A percentile compares a stretch with the other conserved stretches of the same genome.
These are phyloP conservation scores for Bruchidius siliquastri DNA, from an alignment of 2,888 invertebrate genomes.

Conservation along the genomic window DNA sequence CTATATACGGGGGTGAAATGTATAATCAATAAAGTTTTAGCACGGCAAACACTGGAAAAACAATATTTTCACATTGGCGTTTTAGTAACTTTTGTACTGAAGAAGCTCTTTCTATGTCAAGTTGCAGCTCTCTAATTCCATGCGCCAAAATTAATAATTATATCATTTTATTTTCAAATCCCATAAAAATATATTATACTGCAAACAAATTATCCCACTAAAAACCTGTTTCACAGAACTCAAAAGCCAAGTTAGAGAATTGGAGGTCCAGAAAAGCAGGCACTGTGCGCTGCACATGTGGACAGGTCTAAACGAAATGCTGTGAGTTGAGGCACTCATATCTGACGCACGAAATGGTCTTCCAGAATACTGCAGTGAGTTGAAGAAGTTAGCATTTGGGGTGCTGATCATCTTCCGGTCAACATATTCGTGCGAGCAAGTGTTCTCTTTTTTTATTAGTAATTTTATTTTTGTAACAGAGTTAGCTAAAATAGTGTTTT, in stretches of 20 bases:
- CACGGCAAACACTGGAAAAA: too few species aligned
- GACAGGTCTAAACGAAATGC: conserved; percentile 17
- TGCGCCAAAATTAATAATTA: too few species aligned
- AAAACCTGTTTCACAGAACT: conserved; percentile 20
- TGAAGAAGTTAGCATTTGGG: conserved; percentile 33
- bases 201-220: too few species aligned
- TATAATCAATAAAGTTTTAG: too few species aligned
- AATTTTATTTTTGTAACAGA: too few species aligned
- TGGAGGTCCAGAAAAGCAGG: conserved; percentile 19
- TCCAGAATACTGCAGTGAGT: conserved; percentile 31
- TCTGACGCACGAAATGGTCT: conserved; percentile 34
- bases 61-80: too few species aligned
- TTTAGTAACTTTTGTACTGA: too few species aligned
- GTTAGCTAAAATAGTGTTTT: background rate
- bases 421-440: conserved; percentile 10
- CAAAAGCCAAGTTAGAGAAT: background rate
- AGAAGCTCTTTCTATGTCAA: too few species aligned
- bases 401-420: conserved; percentile 25
- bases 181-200: too few species aligned
- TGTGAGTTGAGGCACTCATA: conserved; percentile 29
- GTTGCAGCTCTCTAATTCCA: too few species aligned
- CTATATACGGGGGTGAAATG: too few species aligned
- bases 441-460: background rate
- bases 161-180: too few species aligned
- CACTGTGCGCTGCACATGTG: conserved; percentile 17